A percentile compares a stretch with the other conserved stretches of the same genome.
These are phyloP conservation scores for Lonchura striata DNA, from an alignment of 2,113 vertebrate species.

Conservation along the genomic window DNA sequence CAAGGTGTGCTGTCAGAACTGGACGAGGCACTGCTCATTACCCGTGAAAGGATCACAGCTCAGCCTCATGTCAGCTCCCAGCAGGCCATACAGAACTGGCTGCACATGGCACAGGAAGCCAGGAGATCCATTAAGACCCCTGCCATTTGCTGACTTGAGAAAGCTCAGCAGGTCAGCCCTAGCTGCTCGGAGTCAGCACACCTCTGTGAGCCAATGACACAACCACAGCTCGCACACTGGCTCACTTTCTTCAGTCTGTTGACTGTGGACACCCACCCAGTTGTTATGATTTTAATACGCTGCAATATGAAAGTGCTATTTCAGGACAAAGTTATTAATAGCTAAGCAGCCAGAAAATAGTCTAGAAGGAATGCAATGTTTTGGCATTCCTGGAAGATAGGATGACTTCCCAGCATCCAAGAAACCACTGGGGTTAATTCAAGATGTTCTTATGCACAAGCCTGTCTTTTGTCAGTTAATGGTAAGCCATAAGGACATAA, in stretches of 20 bases:
- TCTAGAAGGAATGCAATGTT: constrained; percentile 33
- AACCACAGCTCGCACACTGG: not conserved
- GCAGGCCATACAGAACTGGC: rapidly evolving
- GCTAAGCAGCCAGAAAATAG: constrained; percentile 44
- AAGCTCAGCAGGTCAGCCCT: not conserved
- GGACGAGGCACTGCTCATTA: not conserved
- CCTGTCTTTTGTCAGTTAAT: not conserved
- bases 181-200: not conserved
- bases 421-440: not conserved
- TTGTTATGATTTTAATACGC: constrained; percentile 48
- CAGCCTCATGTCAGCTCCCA: not conserved
- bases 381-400: constrained; percentile 42
- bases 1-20: not conserved
- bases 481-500: not conserved
- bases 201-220: constrained; percentile 9
- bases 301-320: constrained; percentile 46
- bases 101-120: not conserved
- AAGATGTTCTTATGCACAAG: not conserved
- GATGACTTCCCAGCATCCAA: not conserved
- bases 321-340: constrained; percentile 58
- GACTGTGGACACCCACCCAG: constrained; percentile 32
- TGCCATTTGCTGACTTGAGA: not conserved
- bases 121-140: not conserved
- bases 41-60: not conserved
- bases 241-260: not conserved